Conservation (phyloP, 2,888 invertebrate genomes). For the Luperina testacea region DNA sequence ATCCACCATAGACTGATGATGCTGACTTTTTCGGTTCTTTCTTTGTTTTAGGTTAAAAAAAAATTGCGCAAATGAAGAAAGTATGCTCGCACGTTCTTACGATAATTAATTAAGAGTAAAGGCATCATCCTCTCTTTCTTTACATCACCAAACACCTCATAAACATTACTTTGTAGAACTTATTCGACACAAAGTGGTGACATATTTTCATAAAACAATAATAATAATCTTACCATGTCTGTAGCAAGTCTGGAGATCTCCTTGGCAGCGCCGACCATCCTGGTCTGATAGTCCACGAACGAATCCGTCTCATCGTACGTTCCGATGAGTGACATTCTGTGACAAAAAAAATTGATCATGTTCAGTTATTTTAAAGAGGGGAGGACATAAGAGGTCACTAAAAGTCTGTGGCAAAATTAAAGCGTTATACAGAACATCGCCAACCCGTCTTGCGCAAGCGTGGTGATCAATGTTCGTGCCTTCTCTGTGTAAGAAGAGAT, state of each 20-base stretch:
- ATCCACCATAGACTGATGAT: no score
- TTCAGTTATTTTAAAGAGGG: not conserved
- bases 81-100: no score
- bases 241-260: conserved; percentile 97
- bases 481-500: no score
- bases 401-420: not conserved
- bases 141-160: no score
- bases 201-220: no score
- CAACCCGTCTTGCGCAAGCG: not conserved
- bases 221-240: conserved; percentile 93
- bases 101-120: no score
- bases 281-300: conserved; percentile 98
- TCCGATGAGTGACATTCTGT: conserved; percentile 92
- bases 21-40: no score
- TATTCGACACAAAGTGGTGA: no score
- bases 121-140: no score
- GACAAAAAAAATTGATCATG: conserved; percentile 37
- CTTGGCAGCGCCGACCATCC: conserved; percentile 98
- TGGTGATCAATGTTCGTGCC: not conserved
- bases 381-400: not conserved
- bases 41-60: no score
- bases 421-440: not conserved
- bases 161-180: no score
- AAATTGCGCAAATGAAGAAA: no score
- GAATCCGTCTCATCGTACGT: conserved; percentile 92